Evolutionary conservation across 2,797 vertebrate species (phyloP), one percentile per base, ranked within the genome.

Genomic region (Pantherophis alleghaniensis): DNA sequence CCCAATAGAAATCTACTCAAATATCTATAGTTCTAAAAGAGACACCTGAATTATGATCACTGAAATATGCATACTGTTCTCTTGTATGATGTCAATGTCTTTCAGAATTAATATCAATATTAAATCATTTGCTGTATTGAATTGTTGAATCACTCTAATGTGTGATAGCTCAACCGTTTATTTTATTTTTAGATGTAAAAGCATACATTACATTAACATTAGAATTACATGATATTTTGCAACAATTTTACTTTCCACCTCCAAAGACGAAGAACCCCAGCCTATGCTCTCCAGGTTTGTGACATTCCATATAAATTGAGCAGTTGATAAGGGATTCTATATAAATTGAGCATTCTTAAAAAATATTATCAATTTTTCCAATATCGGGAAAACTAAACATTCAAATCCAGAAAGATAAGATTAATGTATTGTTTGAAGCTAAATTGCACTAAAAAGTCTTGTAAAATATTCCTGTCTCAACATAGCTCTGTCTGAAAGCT

Each of bases 121-220:
- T 90, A 89, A 95, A 60, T 60, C 92, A 79, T 42, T 42, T 92
- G 9, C 24, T 55, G 66, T 0, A 0, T 59, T 94, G 91, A 83
- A 95, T 69, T 63, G 10, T 63, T 63, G 10, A 66, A n/a, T n/a
- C 61, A 66, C 66, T 95, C 69, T 32, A 92, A 26, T 69, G 9
- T 93, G 11, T 53, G 6, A 0, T 37, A n/a, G 1, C 91, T 94
- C 88, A 90, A 63, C 20, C 5, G n/a, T 56, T 55, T 95, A 95
- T 92, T 94, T 96, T 95, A 95, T 92, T 94, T 96, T 96, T 94
- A 94, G 94, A 32, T 69, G 86, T 47, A 94, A 96, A 95, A 55
- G 79, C 69, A 61, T 7, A 86, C 83, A 90, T 55, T 10, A 24
- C 69, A 92, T 24, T 4, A 92, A 91, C 92, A 88, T 92, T 93